phyloP scores from a whole-genome alignment of 2,797 vertebrate species.

The Nyctibius grandis region DNA sequence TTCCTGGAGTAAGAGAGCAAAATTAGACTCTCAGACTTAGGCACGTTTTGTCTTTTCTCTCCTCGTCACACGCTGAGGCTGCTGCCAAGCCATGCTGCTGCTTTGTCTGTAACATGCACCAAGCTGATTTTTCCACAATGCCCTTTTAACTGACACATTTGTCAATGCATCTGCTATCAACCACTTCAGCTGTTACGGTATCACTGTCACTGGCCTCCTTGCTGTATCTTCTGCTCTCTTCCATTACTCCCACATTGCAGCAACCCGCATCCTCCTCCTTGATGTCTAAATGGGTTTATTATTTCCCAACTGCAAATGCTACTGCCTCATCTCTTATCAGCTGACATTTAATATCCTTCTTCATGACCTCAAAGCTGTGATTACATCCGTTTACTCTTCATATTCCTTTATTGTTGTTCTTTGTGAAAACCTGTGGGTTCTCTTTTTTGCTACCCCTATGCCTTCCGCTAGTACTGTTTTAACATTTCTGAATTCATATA shows the following conservation, averaged over 20 bases:
- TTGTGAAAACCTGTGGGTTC: neutral
- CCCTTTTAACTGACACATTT: neutral
- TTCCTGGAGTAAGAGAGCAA: constrained; percentile 21
- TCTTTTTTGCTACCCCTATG: neutral
- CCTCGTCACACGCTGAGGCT: neutral
- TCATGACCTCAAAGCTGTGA: neutral
- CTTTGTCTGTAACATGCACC: neutral
- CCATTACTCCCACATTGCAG: neutral
- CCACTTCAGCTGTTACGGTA: neutral
- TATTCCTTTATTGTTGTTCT: neutral
- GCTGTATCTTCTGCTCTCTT: neutral
- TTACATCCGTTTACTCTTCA: neutral
- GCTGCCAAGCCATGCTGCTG: constrained; percentile 1
- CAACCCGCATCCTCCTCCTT: neutral
- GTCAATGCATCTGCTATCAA: neutral
- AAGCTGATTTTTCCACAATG: neutral
- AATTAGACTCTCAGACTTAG: neutral
- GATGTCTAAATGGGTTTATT: neutral
- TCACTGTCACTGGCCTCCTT: neutral
- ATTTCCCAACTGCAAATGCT: neutral
- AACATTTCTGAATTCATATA: neutral
- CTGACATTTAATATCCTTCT: neutral
- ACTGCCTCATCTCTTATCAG: neutral
- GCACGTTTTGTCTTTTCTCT: constrained; percentile 5
- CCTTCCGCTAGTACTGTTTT: neutral